These are phyloP conservation scores for Argyrosomus regius DNA, from an alignment of 2,797 vertebrate genomes.

Conservation along the genomic window DNA sequence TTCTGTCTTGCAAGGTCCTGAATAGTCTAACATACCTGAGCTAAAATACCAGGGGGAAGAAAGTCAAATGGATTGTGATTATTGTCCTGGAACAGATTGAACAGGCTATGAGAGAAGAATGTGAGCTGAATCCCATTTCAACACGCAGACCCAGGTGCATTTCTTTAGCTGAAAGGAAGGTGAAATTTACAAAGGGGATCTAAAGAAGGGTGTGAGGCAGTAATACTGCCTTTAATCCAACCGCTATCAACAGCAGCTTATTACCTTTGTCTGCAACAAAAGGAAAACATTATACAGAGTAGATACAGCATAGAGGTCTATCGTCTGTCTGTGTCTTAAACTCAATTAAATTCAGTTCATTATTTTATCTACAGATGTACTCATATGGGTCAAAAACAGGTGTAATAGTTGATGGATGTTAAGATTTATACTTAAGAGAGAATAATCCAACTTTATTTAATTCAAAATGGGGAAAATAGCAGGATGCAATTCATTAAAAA, in stretches of 20 bases:
- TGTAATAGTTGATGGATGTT: neutral
- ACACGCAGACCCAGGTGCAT: conserved; percentile 58
- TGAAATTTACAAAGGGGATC: conserved; percentile 62
- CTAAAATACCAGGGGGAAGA: conserved; percentile 90
- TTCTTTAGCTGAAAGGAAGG: conserved; percentile 66
- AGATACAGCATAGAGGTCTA: neutral
- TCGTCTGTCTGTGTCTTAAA: conserved; percentile 19
- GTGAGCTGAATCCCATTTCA: conserved; percentile 89
- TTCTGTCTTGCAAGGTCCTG: conserved; percentile 70
- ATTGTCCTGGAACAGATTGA: conserved; percentile 95
- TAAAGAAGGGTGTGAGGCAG: conserved; percentile 50
- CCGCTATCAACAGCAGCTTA: conserved; percentile 45
- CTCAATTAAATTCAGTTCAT: neutral
- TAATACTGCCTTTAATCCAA: conserved; percentile 60
- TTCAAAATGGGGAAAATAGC: neutral
- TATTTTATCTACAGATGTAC: neutral
- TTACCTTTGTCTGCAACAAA: conserved; percentile 56
- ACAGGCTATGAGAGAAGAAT: conserved; percentile 87
- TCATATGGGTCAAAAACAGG: conserved; percentile 6
- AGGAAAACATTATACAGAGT: conserved; percentile 36
- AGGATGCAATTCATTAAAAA: neutral
- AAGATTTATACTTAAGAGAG: neutral
- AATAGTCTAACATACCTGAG: conserved; percentile 74
- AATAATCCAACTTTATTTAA: neutral
- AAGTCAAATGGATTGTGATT: conserved; percentile 93